Percentiles rank a stretch among this genome's conserved stretches.
Evolutionary conservation across 1,140 invertebrate species (phyloP).

Genomic region (Calosoma granatense): DNA sequence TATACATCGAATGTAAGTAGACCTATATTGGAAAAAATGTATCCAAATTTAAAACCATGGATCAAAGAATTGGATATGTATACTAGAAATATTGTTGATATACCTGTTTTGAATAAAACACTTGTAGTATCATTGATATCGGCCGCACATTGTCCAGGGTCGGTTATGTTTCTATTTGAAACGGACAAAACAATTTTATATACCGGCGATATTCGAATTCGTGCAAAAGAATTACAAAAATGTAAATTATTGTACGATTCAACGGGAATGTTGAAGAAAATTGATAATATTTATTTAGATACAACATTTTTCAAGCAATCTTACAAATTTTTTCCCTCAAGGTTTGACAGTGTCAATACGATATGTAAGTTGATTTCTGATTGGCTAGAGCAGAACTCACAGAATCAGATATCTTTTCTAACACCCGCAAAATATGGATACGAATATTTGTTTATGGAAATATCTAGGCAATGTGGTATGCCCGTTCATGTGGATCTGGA

Average conservation of each 20-base stretch:
- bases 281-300: constrained; percentile 57
- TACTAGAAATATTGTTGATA: constrained; percentile 24
- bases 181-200: constrained; percentile 43
- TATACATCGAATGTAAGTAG: constrained; percentile 37
- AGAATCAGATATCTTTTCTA: constrained; percentile 41
- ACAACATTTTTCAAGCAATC: constrained; percentile 51
- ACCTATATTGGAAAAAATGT: constrained; percentile 31
- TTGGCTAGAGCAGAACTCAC: constrained; percentile 40
- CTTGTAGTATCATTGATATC: constrained; percentile 48
- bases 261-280: constrained; percentile 36
- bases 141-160: constrained; percentile 61
- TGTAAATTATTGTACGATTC: constrained; percentile 41
- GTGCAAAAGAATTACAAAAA: constrained; percentile 40
- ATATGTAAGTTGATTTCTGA: constrained; percentile 38
- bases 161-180: constrained; percentile 64
- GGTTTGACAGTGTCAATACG: constrained; percentile 41
- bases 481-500: constrained; percentile 41
- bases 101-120: constrained; percentile 17
- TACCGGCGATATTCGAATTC: constrained; percentile 61
- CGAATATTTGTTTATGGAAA: constrained; percentile 48
- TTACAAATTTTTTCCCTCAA: constrained; percentile 45
- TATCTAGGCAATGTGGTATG: constrained; percentile 38
- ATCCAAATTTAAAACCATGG: constrained; percentile 15
- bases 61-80: constrained; percentile 31
- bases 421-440: constrained; percentile 45